phyloP scores from a whole-genome alignment of 2,113 vertebrate species.

The Microcebus ravelobensis region DNA sequence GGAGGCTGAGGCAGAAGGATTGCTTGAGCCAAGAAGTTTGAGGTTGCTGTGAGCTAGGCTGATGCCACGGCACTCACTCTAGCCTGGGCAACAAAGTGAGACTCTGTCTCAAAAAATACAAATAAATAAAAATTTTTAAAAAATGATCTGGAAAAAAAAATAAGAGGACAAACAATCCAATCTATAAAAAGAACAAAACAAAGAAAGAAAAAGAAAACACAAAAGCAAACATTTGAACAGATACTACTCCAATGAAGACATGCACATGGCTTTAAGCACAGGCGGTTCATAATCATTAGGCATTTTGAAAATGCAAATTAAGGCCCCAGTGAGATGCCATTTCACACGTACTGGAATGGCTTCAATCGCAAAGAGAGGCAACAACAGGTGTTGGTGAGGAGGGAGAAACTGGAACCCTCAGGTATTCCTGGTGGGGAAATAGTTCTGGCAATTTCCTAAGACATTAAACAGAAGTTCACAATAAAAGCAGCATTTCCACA shows the following conservation, averaged over 20 bases:
- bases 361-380: neutral
- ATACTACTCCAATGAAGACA: accelerated
- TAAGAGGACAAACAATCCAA: neutral
- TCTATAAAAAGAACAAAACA: neutral
- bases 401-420: too few species aligned
- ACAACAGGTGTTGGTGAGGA: accelerated
- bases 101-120: too few species aligned
- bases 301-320: neutral
- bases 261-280: neutral
- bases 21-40: too few species aligned
- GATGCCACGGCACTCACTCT: too few species aligned
- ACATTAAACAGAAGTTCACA: neutral
- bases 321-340: too few species aligned
- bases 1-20: too few species aligned
- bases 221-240: neutral
- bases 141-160: neutral
- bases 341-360: neutral
- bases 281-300: accelerated
- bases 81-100: too few species aligned
- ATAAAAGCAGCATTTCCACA: too few species aligned
- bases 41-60: too few species aligned
- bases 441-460: neutral
- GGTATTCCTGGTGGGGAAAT: accelerated
- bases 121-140: too few species aligned
- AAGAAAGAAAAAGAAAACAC: neutral